Conservation (phyloP, 1,140 invertebrate species). For the Aphelenchoides besseyi region DNA sequence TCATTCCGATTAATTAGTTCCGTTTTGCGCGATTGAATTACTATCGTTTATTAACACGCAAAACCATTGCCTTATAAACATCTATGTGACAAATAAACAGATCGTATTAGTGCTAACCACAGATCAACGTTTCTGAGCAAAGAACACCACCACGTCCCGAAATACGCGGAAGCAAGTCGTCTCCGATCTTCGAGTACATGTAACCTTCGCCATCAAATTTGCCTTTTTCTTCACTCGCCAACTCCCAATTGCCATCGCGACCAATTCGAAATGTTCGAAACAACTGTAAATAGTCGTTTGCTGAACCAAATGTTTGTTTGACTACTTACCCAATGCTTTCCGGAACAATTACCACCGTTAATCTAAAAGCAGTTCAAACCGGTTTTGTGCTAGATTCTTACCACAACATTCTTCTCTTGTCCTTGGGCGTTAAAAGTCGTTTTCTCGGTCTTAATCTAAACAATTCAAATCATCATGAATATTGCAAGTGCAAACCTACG, state of each 20-base stretch:
- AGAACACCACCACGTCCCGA: conserved; percentile 13
- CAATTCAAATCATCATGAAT: no score
- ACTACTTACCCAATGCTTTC: conserved; percentile 34
- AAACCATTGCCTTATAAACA: no score
- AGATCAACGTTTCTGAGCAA: conserved; percentile 25
- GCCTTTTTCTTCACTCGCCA: no score
- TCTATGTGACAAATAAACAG: no score
- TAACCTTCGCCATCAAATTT: no score
- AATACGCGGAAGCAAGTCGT: conserved; percentile 32
- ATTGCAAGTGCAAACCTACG: not conserved
- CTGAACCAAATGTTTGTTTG: no score
- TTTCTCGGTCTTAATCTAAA: conserved; percentile 24
- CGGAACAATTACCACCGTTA: conserved; percentile 25
- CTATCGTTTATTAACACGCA: no score
- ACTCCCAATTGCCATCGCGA: conserved; percentile 26
- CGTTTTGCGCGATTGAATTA: no score
- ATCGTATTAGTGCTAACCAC: conserved; percentile 26
- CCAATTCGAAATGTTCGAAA: no score
- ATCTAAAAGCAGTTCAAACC: conserved; percentile 27
- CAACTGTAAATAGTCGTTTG: no score
- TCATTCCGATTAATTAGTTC: no score
- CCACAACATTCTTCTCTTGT: conserved; percentile 34
- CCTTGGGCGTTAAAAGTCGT: conserved; percentile 26
- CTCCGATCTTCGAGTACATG: conserved; percentile 26
- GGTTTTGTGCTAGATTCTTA: conserved; percentile 13